Conservation (phyloP, 2,888 invertebrate genomes). For the Latrodectus elegans region DNA sequence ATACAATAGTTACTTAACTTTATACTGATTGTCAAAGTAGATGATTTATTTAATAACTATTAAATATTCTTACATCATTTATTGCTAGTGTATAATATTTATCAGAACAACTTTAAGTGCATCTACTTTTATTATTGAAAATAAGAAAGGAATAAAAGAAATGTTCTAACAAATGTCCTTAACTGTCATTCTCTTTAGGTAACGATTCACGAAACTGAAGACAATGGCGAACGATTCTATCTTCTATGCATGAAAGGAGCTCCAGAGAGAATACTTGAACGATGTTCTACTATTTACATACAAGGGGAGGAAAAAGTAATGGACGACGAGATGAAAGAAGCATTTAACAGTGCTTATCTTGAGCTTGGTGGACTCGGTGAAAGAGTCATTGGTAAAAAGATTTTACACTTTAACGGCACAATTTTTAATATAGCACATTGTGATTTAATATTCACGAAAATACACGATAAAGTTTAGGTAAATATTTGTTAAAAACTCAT, state of each 20-base stretch:
- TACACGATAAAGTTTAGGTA: no score
- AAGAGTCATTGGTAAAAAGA: conserved; percentile 78
- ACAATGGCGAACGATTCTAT: conserved; percentile 78
- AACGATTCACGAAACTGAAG: conserved; percentile 81
- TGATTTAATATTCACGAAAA: no score
- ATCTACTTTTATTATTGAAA: no score
- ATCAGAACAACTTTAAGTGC: no score
- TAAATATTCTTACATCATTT: no score
- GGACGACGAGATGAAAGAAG: conserved; percentile 77
- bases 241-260: conserved; percentile 90
- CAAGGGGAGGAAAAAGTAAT: conserved; percentile 79
- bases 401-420: background rate
- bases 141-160: no score
- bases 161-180: background rate
- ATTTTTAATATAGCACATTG: no score
- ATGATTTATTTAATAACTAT: no score
- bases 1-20: no score
- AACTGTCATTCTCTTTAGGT: conserved; percentile 74
- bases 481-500: no score
- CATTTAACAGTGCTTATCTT: conserved; percentile 81
- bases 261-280: conserved; percentile 82
- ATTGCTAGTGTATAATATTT: no score
- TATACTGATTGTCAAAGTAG: no score
- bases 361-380: conserved; percentile 90
- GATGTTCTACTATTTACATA: conserved; percentile 79